Evolutionary conservation across 2,797 vertebrate species (phyloP), one percentile per base, ranked within the genome.

Genomic region (Coregonus sp.): DNA sequence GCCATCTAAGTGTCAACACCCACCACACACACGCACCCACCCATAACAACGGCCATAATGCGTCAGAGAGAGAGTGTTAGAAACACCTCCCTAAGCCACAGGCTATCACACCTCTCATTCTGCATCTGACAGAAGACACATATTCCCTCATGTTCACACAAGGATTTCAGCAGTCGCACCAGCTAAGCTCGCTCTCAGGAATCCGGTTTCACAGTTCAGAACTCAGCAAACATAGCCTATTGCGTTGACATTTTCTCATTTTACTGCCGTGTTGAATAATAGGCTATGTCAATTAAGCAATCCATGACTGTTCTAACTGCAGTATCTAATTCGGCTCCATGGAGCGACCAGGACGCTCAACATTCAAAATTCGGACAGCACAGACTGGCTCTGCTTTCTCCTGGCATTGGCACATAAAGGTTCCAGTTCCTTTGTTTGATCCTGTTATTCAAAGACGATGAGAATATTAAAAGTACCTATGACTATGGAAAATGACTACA

Each of bases 41-140:
- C 66, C 20, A 52, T 79, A 89, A 78, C 84, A 70, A 85, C 84
- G 69, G 61, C 37, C 18, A 69, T 78, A 76, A 75, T 75, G 68
- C 69, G 72, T 77, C 80, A 77, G 73, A 47, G 3, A 70, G 56
- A 40, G 78, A 29, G 75, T 31, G 14, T 25, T 20, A 71, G 6
- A 35, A 81, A 83, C 75, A 78, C 81, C 35, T 68, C 82, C 37
- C 67, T 31, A 56, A 80, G 88, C 78, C 84, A 67, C 86, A 85
- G 72, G 63, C 35, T n/a, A 69, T 78, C 52, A 31, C 76, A 70
- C 70, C 72, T 75, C 78, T 82, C 29, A 72, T 69, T 81, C 47
- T 40, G 14, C 78, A 76, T 72, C 33, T 70, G 65, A 78, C 75
- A 69, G 47, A 16, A 37, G 70, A 40, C 73, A 67, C 77, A 75